A percentile compares a stretch with the other conserved stretches of the same genome.
These are phyloP conservation scores for Archivesica marissinica DNA, from an alignment of 1,140 invertebrate species.

Conservation along the genomic window DNA sequence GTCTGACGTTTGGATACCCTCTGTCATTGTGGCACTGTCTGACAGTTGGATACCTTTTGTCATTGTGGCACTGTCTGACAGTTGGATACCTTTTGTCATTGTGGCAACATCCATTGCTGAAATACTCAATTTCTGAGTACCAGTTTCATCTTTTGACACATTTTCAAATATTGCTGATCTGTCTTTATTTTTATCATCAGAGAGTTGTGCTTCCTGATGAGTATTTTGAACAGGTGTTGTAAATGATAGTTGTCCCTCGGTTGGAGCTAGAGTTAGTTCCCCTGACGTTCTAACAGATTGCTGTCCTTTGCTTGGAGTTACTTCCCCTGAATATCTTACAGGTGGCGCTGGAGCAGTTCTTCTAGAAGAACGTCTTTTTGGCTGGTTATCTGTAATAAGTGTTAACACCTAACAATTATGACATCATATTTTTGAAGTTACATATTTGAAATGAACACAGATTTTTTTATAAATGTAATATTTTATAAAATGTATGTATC, in stretches of 20 bases:
- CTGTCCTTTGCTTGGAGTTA: not conserved
- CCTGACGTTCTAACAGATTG: conserved; percentile 15
- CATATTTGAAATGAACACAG: too few relatives aligned
- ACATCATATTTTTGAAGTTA: too few relatives aligned
- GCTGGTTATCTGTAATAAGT: not conserved
- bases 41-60: not conserved
- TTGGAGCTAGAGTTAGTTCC: conserved; percentile 4
- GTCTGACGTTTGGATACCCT: not conserved
- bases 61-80: not conserved
- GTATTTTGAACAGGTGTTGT: not conserved
- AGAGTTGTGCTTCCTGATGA: not conserved
- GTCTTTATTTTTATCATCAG: not conserved
- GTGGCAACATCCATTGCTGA: not conserved
- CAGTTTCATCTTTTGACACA: not conserved
- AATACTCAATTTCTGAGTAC: too few relatives aligned
- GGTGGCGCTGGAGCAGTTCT: conserved; percentile 63
- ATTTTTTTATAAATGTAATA: too few relatives aligned
- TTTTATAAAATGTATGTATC: too few relatives aligned
- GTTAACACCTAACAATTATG: not conserved
- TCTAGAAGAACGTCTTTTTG: conserved; percentile 20
- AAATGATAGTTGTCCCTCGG: not conserved
- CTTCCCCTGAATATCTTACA: not conserved
- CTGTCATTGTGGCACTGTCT: not conserved
- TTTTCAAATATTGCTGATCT: not conserved
- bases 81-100: not conserved